phyloP scores from a whole-genome alignment of 2,113 vertebrate genomes.

The Kryptolebias marmoratus region DNA sequence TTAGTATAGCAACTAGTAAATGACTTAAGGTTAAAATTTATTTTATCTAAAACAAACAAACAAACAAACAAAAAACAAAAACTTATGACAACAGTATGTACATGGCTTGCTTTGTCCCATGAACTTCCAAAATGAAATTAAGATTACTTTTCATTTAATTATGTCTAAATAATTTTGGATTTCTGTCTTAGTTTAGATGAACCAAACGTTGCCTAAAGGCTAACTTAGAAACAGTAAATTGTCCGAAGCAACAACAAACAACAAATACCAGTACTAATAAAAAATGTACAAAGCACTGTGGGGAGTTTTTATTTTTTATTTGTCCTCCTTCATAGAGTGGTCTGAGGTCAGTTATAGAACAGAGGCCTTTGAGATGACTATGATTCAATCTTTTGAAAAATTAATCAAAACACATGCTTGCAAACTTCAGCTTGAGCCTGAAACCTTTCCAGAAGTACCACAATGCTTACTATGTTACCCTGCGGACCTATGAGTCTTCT shows the following conservation, averaged over 20 bases:
- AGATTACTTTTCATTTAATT: not conserved
- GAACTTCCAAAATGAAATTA: not conserved
- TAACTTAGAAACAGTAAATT: not conserved
- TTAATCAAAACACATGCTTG: constrained; percentile 34
- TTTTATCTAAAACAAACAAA: no score
- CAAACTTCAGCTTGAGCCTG: constrained; percentile 10
- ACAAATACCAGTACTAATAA: constrained; percentile 1
- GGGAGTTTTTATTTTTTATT: not conserved
- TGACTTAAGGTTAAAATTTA: constrained; percentile 26
- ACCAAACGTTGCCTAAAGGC: not conserved
- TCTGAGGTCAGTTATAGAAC: constrained; percentile 41
- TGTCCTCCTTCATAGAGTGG: not conserved
- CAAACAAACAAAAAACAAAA: constrained; percentile 2
- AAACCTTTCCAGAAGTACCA: not conserved
- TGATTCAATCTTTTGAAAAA: constrained; percentile 19
- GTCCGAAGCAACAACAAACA: not conserved
- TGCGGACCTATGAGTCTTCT: constrained; percentile 3
- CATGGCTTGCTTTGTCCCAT: not conserved
- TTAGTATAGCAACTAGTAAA: constrained; percentile 25
- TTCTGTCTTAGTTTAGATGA: not conserved
- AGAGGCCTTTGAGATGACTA: constrained; percentile 11
- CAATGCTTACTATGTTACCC: not conserved
- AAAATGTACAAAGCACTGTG: constrained; percentile 5
- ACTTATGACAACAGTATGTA: constrained; percentile 3
- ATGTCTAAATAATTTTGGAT: not conserved